These are phyloP conservation scores for Knipowitschia caucasica DNA, from an alignment of 2,797 vertebrate genomes.

Conservation along the genomic window DNA sequence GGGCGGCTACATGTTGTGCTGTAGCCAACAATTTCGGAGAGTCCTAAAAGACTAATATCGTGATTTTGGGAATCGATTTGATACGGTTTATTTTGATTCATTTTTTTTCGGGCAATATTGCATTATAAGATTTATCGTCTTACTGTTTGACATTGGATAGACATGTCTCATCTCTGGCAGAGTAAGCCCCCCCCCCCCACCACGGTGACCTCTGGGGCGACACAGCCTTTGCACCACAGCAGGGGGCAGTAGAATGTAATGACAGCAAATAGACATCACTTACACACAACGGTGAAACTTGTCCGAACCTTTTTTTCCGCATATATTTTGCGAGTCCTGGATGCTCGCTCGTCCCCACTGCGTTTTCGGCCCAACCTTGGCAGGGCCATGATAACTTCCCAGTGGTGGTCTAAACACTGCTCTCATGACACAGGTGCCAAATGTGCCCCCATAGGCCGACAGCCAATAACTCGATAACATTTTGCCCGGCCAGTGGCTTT, in stretches of 20 bases:
- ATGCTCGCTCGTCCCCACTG: slow-evolving; percentile 22
- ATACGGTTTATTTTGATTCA: too few relatives aligned
- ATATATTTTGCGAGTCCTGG: slow-evolving; percentile 39
- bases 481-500: slow-evolving; percentile 40
- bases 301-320: slow-evolving; percentile 28
- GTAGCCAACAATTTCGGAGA: too few relatives aligned
- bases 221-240: slow-evolving; percentile 62
- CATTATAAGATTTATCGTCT: too few relatives aligned
- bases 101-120: too few relatives aligned
- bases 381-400: slow-evolving; percentile 51
- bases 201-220: slow-evolving; percentile 63
- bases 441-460: slow-evolving; percentile 21
- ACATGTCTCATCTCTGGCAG: slow-evolving; percentile 58
- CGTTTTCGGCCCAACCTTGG: slow-evolving; percentile 32
- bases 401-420: slow-evolving; percentile 54
- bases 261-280: slow-evolving; percentile 64
- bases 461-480: slow-evolving; percentile 54
- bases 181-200: slow-evolving; percentile 58
- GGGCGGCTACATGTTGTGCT: too few relatives aligned
- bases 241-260: slow-evolving; percentile 79
- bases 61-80: too few relatives aligned
- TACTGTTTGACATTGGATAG: slow-evolving; percentile 51
- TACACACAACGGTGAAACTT: slow-evolving; percentile 63
- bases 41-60: too few relatives aligned
- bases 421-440: slow-evolving; percentile 44